These are phyloP conservation scores for Hanleya hanleyi DNA, from an alignment of 2,888 invertebrate genomes.

Conservation along the genomic window DNA sequence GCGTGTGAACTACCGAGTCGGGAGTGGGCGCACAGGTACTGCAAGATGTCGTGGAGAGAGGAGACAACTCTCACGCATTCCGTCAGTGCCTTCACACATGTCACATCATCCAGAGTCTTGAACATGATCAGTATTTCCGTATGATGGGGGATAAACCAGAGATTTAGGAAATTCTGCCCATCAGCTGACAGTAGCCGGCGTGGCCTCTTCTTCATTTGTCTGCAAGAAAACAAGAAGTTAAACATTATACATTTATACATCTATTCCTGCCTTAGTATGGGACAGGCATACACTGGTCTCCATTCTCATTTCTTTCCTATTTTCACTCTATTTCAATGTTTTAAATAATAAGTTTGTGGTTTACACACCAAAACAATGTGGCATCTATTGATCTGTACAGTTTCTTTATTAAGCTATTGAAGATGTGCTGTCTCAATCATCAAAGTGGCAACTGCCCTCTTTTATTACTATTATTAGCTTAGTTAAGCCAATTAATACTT, in stretches of 20 bases:
- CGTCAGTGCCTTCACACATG: constrained; percentile 56
- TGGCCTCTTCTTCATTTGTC: constrained; percentile 63
- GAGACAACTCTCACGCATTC: constrained; percentile 62
- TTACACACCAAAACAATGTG: too few species aligned
- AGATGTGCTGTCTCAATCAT: too few species aligned
- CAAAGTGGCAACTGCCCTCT: too few species aligned
- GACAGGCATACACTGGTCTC: too few species aligned
- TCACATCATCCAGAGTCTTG: constrained; percentile 62
- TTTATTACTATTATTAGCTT: too few species aligned
- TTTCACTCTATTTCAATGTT: too few species aligned
- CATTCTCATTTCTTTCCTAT: too few species aligned
- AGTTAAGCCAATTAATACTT: too few species aligned
- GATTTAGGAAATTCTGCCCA: constrained; percentile 68
- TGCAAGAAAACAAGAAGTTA: constrained; percentile 28
- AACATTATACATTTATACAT: background rate
- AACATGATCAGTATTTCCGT: constrained; percentile 68
- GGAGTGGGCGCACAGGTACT: constrained; percentile 70
- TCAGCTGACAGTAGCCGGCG: constrained; percentile 64
- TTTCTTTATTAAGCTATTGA: too few species aligned
- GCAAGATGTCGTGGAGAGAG: constrained; percentile 70
- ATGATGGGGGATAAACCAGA: constrained; percentile 73
- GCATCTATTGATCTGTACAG: too few species aligned
- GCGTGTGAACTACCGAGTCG: constrained; percentile 66
- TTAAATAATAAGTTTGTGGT: too few species aligned
- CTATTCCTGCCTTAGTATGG: too few species aligned